Evolutionary conservation across 2,797 vertebrate species (phyloP), one percentile per base, ranked within the genome.

Genomic region (Aotus griseimembra): DNA sequence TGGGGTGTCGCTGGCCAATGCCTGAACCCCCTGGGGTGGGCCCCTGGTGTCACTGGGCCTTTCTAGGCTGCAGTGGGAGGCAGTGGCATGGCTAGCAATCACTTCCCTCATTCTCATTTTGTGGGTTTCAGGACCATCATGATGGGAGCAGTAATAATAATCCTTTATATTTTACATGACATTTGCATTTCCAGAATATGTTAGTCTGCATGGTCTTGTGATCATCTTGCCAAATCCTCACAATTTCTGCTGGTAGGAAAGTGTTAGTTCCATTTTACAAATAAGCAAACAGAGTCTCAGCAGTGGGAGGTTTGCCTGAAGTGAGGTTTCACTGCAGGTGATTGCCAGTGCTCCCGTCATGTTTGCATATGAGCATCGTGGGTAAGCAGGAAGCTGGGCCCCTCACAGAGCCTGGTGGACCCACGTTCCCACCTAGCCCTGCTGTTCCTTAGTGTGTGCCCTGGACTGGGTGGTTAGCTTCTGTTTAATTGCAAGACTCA

Each of bases 381-480:
- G 33, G 2, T 44, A 44, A 76, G 48, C 44, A 4, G 5, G 28
- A 55, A 46, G 0, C 24, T 7, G 24, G 46, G 22, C 20, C 41
- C 26, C 5, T 0, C 1, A 26, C 48, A 52, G 55, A 61, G 20
- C n/a, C 20, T 1, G 1, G 2, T 9, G 61, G 46, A 83, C 9
- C 11, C 1, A 0, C 0, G 13, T 41, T 75, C 5, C n/a, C 20
- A 19, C 14, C 11, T 8, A 39, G 82, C 13, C 17, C 41, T 4
- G 4, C 26, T 2, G 10, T 7, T 33, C 4, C 41, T n/a, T 17
- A 44, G 44, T 7, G 20, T n/a, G 82, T 76, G 12, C 83, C 15
- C 26, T 67, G 13, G 20, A 20, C 7, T 26, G 33, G 24, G 17
- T 80, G 7, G 17, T 46, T 52, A 41, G 61, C 20, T 58, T 33